Evolutionary conservation across 2,113 vertebrate genomes (phyloP), one percentile per base, ranked within the genome.

Genomic region (Gavia stellata): DNA sequence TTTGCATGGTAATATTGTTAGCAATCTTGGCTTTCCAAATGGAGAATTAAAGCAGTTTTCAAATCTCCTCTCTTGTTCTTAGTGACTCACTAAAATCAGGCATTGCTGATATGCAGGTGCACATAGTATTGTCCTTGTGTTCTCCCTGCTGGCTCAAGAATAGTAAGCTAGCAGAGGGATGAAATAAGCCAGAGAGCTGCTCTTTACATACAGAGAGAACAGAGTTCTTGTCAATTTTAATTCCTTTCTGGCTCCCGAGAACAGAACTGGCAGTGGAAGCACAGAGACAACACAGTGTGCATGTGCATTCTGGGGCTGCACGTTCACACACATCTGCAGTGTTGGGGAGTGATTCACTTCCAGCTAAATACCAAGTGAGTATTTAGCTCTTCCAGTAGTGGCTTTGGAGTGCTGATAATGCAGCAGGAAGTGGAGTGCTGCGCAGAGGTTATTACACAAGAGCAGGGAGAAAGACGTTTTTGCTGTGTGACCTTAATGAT

Each of bases 241-340:
- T 78, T 81, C 74, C 82, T 81, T 58, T 62, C 62, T 75, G 82
- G 50, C 86, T 90, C 42, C 53, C 1, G 9, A 82, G 81, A 73
- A 53, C 88, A 95, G 88, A 89, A 68, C 70, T 82, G 81, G 49
- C 85, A 89, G 70, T 73, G 71, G 81, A n/a, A 96, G 83, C 87
- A 87, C 81, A 94, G 90, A 94, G 90, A 67, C 86, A 84, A 84
- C 95, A 80, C 58, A 85, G 63, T 72, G 79, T 92, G 90, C 58
- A 28, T 73, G 81, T 86, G 84, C 88, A 42, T 81, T 84, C 79
- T 81, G 53, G 58, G 74, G 65, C 88, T 81, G 91, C 94, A 73
- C 65, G 34, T 91, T 85, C 94, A 58, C 81, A 49, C 88, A 92
- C 90, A 88, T 94, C 92, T 94, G 90, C 92, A n/a, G 79, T 9